Evolutionary conservation across 2,113 vertebrate species (phyloP).

Genomic region (Serinus canaria): DNA sequence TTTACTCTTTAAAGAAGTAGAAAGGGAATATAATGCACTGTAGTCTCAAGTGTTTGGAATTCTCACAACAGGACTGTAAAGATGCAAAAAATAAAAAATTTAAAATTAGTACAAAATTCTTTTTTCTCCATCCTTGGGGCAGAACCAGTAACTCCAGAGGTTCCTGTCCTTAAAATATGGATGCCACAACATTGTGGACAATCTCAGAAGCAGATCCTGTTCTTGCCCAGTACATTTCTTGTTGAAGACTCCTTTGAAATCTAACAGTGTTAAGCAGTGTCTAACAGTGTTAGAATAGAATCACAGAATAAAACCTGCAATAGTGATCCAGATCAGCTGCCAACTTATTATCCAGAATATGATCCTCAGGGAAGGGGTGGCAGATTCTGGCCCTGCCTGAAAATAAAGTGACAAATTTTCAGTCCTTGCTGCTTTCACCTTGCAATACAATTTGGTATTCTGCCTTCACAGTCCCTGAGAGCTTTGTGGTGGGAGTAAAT

Average conservation of each 20-base stretch:
- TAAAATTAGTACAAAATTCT: background rate
- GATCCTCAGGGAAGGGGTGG: background rate
- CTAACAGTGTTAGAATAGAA: background rate
- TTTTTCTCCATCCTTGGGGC: background rate
- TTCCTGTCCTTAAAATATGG: background rate
- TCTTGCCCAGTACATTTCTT: background rate
- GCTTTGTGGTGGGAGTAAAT: background rate
- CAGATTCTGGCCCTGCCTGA: background rate
- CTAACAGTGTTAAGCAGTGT: background rate
- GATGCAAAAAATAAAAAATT: accelerated
- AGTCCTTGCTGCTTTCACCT: background rate
- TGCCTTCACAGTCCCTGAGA: background rate
- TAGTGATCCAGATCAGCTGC: background rate
- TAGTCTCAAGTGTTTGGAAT: background rate
- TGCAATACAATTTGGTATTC: background rate
- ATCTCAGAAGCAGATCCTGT: background rate
- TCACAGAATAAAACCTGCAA: background rate
- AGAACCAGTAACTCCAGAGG: background rate
- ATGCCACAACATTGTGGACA: background rate
- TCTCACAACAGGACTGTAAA: background rate
- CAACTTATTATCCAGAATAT: background rate
- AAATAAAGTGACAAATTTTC: background rate
- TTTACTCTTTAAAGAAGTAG: background rate
- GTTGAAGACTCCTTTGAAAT: background rate
- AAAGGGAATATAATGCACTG: background rate